phyloP scores from a whole-genome alignment of 2,888 invertebrate species.

The Pristionchus japonicus region DNA sequence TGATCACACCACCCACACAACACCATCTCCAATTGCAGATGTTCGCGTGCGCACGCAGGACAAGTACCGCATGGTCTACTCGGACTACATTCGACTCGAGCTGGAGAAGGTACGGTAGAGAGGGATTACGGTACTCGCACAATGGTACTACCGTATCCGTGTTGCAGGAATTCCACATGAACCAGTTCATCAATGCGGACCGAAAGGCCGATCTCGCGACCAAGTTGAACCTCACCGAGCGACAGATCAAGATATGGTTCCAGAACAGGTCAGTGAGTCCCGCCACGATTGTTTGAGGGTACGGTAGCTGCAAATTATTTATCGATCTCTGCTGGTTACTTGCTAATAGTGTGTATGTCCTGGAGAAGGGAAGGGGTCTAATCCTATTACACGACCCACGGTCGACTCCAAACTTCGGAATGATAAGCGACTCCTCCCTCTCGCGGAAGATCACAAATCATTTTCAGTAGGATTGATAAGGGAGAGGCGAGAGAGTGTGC shows the following conservation, averaged over 20 bases:
- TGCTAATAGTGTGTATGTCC: background rate
- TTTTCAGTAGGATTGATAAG: constrained; percentile 15
- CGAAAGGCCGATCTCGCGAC: constrained; percentile 93
- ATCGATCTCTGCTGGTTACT: background rate
- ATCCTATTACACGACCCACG: constrained; percentile 13
- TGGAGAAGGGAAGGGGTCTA: constrained; percentile 4
- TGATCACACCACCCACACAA: background rate
- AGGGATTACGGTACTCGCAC: background rate
- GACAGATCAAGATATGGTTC: constrained; percentile 74
- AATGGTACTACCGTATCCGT: background rate
- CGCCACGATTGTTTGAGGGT: background rate
- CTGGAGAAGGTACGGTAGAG: constrained; percentile 82
- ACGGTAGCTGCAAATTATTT: background rate
- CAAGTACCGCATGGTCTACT: constrained; percentile 98
- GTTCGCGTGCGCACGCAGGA: constrained; percentile 96
- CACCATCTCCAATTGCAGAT: constrained; percentile 66
- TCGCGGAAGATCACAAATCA: constrained; percentile 7
- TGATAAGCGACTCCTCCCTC: constrained; percentile 10
- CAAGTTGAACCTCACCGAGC: constrained; percentile 79
- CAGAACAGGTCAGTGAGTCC: constrained; percentile 60
- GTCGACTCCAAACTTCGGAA: constrained; percentile 14
- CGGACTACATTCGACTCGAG: constrained; percentile 94
- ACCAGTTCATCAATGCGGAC: constrained; percentile 93
- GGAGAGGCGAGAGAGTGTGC: background rate
- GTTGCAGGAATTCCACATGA: constrained; percentile 84